Evolutionary conservation across 2,113 vertebrate genomes (phyloP), one percentile per base, ranked within the genome.

Genomic region (Amblyornis subalaris): DNA sequence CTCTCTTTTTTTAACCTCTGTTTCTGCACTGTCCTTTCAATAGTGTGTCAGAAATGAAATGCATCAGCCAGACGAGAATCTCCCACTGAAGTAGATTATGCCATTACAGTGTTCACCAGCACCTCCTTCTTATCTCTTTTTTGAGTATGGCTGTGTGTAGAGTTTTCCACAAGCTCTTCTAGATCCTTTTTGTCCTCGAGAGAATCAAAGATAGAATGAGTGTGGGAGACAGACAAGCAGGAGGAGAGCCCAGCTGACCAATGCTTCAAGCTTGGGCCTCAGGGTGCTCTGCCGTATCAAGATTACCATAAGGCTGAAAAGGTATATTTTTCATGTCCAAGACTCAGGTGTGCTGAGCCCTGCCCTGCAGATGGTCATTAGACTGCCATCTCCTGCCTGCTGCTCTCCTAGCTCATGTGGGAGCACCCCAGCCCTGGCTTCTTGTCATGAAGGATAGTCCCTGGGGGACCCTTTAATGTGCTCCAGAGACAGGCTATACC

Each of bases 101-200:
- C 64, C 83, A 70, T 88, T 93, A 44, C 26, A 66, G 15, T 64
- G 62, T 84, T 94, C 92, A 90, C 76, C 83, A 90, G 79, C 96
- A 94, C 95, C 94, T 94, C 66, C 47, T 64, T 74, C 90, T 94
- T 96, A 96, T 94, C 95, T 92, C 38, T 74, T 71, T 92, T 83
- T 74, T 11, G 55, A 96, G 92, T 86, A 93, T 40, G 85, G 92
- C 72, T 95, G 69, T 73, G 60, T 84, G 83, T 86, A 83, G 95
- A 93, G 92, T 96, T 94, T 96, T 88, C 94, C 95, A 94, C 92
- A 86, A 92, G 65, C 66, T 95, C 93, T 90, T 92, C 95, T 93
- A 93, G 89, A 83, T 88, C 47, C 60, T 77, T 91, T 92, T 90
- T 76, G 78, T 93, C 42, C 47, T 88, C 67, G 47, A 91, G 66